Base-by-base conservation (phyloP, 2,797 vertebrate genomes). In the Acestrorhynchus altus region DNA sequence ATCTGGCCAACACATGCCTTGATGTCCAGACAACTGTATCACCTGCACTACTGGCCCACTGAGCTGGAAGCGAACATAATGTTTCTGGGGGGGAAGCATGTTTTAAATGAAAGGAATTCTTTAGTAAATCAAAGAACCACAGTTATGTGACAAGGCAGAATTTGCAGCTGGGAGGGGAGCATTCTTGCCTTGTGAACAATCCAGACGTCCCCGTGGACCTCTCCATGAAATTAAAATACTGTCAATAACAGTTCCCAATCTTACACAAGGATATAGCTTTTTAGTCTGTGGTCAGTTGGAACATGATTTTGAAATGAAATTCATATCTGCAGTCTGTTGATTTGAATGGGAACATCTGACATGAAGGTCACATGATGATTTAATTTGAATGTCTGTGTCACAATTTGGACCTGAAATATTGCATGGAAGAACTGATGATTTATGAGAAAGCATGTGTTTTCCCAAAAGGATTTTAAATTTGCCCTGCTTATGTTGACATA, bases 391-490 rank as follows among this genome's bases (percentile, higher is more conserved):
- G 31, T 35, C 6, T 6, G 31, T 35, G 2, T 35, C 31, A 35
- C 31, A 35, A 35, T 35, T 35, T 2, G 6, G 6, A 35, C 31
- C 2, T 35, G 31, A 6, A 6, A 35, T n/a, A 35, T 35, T 35
- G 2, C 6, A 35, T 2, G 18, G 8, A 51, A 1, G 6, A 51
- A 18, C 47, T 15, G 16, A n/a, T 51, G 16, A n/a, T n/a, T 51
- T n/a, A 51, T 8, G 7, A 46, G 4, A 16, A 15, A 49, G 15
- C 13, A 4, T 49, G 24, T 46, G 46, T 44, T 56, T 70, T 31
- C n/a, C n/a, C 28, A 22, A 54, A 70, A 56, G 51, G 12, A 40
- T 39, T 40, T 40, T 0, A 40, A 70, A 42, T 81, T 56, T 75
- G 40, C 49, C 57, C 52, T 9, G 60, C 31, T 71, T 42, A 35